These are phyloP conservation scores for Amphimallon solstitiale DNA, from an alignment of 2,888 invertebrate species.

Conservation along the genomic window DNA sequence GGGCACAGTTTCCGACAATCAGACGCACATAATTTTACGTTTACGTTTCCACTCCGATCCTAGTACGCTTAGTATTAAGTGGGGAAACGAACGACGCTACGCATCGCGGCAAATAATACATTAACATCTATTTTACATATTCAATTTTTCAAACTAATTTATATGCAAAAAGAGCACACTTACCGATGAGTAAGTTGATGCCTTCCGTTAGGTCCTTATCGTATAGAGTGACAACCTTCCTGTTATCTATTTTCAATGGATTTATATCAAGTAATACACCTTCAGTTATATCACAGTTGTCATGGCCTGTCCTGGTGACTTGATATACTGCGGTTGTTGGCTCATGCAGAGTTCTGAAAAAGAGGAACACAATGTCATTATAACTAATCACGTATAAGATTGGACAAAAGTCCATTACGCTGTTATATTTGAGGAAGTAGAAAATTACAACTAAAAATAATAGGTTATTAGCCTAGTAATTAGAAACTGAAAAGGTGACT, in stretches of 20 bases:
- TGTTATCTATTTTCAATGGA: conserved; percentile 73
- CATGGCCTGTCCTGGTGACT: conserved; percentile 76
- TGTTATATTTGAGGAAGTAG: no score
- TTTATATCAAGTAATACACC: conserved; percentile 77
- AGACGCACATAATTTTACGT: conserved; percentile 24
- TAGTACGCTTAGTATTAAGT: background rate
- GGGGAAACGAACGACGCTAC: background rate
- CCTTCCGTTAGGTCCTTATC: conserved; percentile 80
- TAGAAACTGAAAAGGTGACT: no score
- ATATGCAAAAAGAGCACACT: conserved; percentile 52
- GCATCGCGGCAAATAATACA: conserved; percentile 32
- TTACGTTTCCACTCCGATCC: conserved; percentile 4
- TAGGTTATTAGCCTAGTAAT: no score
- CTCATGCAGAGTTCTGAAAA: conserved; percentile 66
- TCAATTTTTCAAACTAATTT: conserved; percentile 28
- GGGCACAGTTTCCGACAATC: conserved; percentile 15
- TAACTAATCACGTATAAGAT: no score
- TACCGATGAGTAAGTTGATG: conserved; percentile 78
- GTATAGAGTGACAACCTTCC: conserved; percentile 75
- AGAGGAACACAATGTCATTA: no score
- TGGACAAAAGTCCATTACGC: no score
- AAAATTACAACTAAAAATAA: no score
- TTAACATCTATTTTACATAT: conserved; percentile 43
- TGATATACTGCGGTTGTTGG: conserved; percentile 74
- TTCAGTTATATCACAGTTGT: conserved; percentile 76